These are phyloP conservation scores for Antitype chi DNA, from an alignment of 2,888 invertebrate genomes.

Conservation along the genomic window DNA sequence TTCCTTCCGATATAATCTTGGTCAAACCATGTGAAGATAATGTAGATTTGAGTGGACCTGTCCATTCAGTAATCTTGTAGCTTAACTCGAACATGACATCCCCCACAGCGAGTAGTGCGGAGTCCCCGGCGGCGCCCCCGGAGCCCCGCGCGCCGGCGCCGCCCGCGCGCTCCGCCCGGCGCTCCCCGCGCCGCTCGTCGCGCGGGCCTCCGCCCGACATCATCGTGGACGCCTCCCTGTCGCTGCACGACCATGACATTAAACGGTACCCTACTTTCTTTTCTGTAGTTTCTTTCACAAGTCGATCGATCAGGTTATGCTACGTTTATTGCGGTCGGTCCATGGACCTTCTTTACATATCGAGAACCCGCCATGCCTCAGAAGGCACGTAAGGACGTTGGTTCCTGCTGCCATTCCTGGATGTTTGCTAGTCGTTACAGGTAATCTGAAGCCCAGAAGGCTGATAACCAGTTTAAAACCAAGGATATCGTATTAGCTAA, in stretches of 20 bases:
- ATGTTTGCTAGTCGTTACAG: background rate
- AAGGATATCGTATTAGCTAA: background rate
- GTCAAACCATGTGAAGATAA: background rate
- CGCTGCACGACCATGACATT: conserved; percentile 81
- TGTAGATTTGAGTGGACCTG: background rate
- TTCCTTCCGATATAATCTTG: background rate
- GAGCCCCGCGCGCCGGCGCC: conserved; percentile 81
- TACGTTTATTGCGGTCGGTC: background rate
- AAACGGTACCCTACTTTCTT: conserved; percentile 69
- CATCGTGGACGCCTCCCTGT: conserved; percentile 84
- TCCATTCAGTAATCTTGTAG: background rate
- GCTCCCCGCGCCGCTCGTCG: conserved; percentile 83
- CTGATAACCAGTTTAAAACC: background rate
- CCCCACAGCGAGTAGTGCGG: conserved; percentile 29
- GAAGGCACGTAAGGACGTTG: background rate
- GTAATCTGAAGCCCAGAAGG: no score
- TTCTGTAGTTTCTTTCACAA: background rate
- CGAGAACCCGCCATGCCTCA: background rate
- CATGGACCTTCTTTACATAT: background rate
- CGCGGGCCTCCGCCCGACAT: conserved; percentile 77
- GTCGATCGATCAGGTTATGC: background rate
- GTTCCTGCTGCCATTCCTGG: background rate
- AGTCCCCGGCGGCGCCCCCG: conserved; percentile 32
- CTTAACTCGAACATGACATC: background rate
- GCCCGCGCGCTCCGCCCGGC: conserved; percentile 85